Percentiles rank a stretch among this genome's conserved stretches.
Conservation (phyloP, 2,113 vertebrate genomes). For the Rhinopithecus roxellana region DNA sequence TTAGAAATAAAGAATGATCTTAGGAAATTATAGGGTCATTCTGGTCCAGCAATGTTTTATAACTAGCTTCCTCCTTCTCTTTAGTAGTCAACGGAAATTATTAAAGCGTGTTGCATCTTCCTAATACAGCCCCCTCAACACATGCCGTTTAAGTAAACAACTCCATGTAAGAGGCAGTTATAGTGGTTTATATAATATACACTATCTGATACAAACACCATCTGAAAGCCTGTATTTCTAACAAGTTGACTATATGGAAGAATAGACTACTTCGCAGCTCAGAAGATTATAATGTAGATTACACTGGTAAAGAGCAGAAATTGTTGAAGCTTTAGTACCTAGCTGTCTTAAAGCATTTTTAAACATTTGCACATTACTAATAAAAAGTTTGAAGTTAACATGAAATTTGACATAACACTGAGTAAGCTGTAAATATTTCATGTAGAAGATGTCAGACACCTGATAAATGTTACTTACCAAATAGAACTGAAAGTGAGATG, state of each 20-base stretch:
- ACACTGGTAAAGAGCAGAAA: neutral
- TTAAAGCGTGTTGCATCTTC: slow-evolving; percentile 6
- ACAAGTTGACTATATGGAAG: neutral
- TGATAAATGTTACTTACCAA: slow-evolving; percentile 41
- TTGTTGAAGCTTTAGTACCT: neutral
- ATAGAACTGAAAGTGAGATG: neutral
- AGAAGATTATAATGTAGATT: neutral
- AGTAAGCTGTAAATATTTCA: neutral
- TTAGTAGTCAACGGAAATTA: neutral
- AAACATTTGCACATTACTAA: neutral
- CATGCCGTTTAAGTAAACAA: neutral
- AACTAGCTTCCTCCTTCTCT: neutral
- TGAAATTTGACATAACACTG: neutral
- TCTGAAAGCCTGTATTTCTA: neutral
- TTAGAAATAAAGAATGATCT: slow-evolving; percentile 13
- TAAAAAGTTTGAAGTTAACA: neutral
- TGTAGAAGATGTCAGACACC: slow-evolving; percentile 3
- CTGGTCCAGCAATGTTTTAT: neutral
- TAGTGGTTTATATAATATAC: neutral
- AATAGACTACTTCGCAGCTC: neutral
- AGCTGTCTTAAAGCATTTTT: neutral
- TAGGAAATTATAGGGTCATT: neutral
- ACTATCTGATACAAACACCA: neutral
- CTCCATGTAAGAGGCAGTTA: neutral
- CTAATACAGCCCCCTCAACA: neutral